A percentile compares a stretch with the other conserved stretches of the same genome.
Evolutionary conservation across 2,113 vertebrate species (phyloP).

Genomic region (Phainopepla nitens): DNA sequence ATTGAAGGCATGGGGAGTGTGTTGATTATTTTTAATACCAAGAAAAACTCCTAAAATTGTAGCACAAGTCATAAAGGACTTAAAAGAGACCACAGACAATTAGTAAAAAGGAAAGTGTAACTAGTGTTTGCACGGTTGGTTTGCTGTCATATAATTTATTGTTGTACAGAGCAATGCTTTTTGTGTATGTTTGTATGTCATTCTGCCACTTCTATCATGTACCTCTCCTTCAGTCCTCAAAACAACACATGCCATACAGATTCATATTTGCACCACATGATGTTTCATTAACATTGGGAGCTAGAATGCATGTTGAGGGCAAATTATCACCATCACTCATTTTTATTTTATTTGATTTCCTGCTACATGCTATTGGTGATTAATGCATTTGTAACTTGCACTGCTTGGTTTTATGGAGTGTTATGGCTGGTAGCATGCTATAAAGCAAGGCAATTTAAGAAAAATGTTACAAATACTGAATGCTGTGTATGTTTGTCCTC

Average conservation of each 20-base stretch:
- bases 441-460: not conserved
- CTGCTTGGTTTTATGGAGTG: constrained; percentile 53
- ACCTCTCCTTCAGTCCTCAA: not conserved
- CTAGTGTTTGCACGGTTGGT: not conserved
- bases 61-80: constrained; percentile 21
- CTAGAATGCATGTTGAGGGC: constrained; percentile 10
- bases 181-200: not conserved
- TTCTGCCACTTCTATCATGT: not conserved
- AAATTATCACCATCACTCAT: not conserved
- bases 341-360: constrained; percentile 50
- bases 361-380: constrained; percentile 38
- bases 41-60: constrained; percentile 12
- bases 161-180: not conserved
- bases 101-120: constrained; percentile 26
- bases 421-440: constrained; percentile 51
- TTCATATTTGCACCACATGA: not conserved
- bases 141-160: constrained; percentile 38
- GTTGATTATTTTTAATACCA: constrained; percentile 29
- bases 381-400: constrained; percentile 41
- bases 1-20: not conserved
- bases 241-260: not conserved
- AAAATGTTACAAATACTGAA: not conserved
- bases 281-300: constrained; percentile 18
- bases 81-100: constrained; percentile 24
- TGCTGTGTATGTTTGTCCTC: not conserved